A percentile compares a stretch with the other conserved stretches of the same genome.
Evolutionary conservation across 2,797 vertebrate species (phyloP).

Genomic region (Scolopax rusticola): DNA sequence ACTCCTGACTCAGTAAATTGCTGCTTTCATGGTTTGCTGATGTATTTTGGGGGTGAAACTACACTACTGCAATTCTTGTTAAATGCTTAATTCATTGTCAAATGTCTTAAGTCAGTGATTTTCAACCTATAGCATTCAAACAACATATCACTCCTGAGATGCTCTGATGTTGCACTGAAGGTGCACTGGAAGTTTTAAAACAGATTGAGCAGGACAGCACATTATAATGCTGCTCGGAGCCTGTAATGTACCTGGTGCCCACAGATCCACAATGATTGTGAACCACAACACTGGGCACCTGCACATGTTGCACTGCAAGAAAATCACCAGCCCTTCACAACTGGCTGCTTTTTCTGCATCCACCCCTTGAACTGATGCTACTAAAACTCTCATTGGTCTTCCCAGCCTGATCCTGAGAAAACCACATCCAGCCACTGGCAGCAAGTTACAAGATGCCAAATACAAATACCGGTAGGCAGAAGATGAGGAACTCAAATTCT

Average conservation of each 20-base stretch:
- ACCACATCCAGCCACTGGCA: not conserved
- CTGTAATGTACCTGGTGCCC: not conserved
- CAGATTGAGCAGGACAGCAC: not conserved
- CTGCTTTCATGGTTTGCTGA: not conserved
- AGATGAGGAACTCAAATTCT: not conserved
- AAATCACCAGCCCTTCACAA: not conserved
- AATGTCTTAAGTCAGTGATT: not conserved
- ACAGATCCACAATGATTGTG: not conserved
- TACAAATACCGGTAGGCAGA: not conserved
- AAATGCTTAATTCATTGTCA: not conserved
- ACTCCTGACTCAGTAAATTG: not conserved
- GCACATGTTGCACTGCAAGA: not conserved
- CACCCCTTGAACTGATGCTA: not conserved
- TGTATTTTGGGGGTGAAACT: not conserved
- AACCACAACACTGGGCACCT: not conserved
- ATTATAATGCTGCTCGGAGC: not conserved
- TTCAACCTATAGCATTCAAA: not conserved
- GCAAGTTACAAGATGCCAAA: not conserved
- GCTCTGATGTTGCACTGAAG: not conserved
- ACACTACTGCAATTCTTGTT: not conserved
- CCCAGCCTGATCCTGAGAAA: not conserved
- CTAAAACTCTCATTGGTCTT: accelerated
- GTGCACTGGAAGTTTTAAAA: not conserved
- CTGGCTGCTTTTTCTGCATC: not conserved
- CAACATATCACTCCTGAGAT: not conserved